phyloP scores from a whole-genome alignment of 2,113 vertebrate genomes.

The Turdus rufiventris region DNA sequence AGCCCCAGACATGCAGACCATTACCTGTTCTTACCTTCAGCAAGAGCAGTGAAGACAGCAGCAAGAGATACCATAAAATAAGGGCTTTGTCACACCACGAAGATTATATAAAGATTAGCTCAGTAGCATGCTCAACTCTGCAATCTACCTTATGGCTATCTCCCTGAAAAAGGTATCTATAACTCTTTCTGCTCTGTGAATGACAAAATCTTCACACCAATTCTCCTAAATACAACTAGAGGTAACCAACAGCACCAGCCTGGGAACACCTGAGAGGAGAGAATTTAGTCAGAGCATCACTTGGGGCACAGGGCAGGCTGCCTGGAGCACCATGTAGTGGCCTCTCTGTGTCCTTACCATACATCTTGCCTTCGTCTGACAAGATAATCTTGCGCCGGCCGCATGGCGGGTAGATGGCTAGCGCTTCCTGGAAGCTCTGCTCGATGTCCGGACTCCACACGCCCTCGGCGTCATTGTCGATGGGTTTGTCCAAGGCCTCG shows the following conservation, averaged over 20 bases:
- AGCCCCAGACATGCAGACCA: background rate
- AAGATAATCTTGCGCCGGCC: constrained; percentile 95
- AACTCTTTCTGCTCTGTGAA: background rate
- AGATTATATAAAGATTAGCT: background rate
- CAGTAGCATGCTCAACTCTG: background rate
- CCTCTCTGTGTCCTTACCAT: constrained; percentile 79
- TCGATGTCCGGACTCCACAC: constrained; percentile 97
- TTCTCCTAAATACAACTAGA: background rate
- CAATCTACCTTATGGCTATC: background rate
- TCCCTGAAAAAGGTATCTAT: background rate
- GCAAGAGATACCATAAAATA: background rate
- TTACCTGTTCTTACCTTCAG: background rate
- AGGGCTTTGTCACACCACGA: background rate
- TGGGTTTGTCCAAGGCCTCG: constrained; percentile 74
- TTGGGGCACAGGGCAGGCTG: background rate
- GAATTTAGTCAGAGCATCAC: background rate
- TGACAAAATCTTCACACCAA: background rate
- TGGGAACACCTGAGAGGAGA: background rate
- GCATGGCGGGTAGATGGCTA: constrained; percentile 96
- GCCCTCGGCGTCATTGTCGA: constrained; percentile 93
- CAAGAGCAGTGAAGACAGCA: background rate
- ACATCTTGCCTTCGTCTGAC: constrained; percentile 97
- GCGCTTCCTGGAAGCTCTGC: constrained; percentile 96
- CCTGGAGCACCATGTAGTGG: accelerated
- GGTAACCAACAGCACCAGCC: background rate